Evolutionary conservation across 1,140 invertebrate genomes (phyloP).

Genomic region (Drusus annulatus): DNA sequence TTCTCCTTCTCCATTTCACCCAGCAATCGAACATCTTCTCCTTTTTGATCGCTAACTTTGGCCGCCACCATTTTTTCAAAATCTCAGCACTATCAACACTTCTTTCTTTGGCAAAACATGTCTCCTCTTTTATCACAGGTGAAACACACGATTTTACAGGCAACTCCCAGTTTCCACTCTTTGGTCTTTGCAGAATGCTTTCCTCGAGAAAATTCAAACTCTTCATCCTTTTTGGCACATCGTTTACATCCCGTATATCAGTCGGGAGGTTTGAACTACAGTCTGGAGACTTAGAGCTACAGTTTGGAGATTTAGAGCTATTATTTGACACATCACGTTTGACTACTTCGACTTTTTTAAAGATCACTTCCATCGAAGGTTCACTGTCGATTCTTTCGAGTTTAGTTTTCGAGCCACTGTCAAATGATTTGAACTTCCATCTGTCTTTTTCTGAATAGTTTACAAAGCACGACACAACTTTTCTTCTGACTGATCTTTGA

Average conservation of each 20-base stretch:
- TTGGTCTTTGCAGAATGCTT: slow-evolving; percentile 46
- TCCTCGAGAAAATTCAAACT: slow-evolving; percentile 51
- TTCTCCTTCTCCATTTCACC: slow-evolving; percentile 50
- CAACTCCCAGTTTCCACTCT: slow-evolving; percentile 19
- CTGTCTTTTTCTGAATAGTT: slow-evolving; percentile 14
- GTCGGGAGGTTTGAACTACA: neutral
- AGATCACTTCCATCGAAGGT: neutral
- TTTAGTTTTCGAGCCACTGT: slow-evolving; percentile 6
- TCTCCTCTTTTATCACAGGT: slow-evolving; percentile 4
- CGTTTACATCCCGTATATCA: neutral
- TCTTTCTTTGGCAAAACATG: slow-evolving; percentile 16
- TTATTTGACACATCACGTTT: too few relatives aligned
- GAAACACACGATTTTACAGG: neutral
- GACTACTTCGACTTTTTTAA: too few relatives aligned
- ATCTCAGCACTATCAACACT: neutral
- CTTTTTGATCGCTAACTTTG: slow-evolving; percentile 26
- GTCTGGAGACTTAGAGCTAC: too few relatives aligned
- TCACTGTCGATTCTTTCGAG: neutral
- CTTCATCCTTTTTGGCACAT: slow-evolving; percentile 32
- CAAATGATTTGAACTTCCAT: slow-evolving; percentile 18
- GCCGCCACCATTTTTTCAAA: slow-evolving; percentile 48
- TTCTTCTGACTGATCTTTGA: slow-evolving; percentile 12
- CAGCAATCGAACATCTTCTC: slow-evolving; percentile 52
- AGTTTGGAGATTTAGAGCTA: too few relatives aligned
- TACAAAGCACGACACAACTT: slow-evolving; percentile 2